Percentiles rank a stretch among this genome's conserved stretches.
Conservation (phyloP, 2,797 vertebrate species). For the Micrastur ruficollis region DNA sequence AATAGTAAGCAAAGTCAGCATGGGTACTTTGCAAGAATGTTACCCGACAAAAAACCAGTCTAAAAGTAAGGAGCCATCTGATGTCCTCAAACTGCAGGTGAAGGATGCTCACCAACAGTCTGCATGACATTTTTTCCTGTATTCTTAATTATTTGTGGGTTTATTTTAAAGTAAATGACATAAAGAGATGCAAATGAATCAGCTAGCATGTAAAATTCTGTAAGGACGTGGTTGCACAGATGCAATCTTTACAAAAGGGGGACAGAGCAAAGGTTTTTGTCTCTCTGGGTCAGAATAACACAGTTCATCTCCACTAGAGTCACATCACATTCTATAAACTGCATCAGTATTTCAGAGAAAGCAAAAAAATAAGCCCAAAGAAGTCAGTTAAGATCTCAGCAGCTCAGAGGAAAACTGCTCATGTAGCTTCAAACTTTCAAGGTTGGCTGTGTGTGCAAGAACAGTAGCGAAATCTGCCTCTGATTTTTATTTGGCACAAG, state of each 20-base stretch:
- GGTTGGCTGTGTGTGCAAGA: background rate
- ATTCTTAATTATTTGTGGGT: background rate
- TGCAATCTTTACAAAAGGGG: background rate
- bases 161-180: slow-evolving; percentile 31
- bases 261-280: background rate
- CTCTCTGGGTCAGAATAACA: background rate
- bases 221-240: background rate
- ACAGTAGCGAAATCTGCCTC: background rate
- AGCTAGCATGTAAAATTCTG: background rate
- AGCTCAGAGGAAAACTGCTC: background rate
- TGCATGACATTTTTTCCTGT: background rate
- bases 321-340: background rate
- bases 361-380: background rate
- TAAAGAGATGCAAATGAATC: background rate
- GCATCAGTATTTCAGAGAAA: background rate
- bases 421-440: background rate
- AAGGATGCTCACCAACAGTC: background rate
- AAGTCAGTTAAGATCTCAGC: background rate
- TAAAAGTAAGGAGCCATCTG: background rate
- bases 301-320: background rate
- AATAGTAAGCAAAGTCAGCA: background rate
- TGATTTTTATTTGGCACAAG: background rate
- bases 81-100: slow-evolving; percentile 27
- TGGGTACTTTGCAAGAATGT: background rate
- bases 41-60: background rate